Evolutionary conservation across 2,113 vertebrate species (phyloP), one percentile per base, ranked within the genome.

Genomic region (Osmerus eperlanus): DNA sequence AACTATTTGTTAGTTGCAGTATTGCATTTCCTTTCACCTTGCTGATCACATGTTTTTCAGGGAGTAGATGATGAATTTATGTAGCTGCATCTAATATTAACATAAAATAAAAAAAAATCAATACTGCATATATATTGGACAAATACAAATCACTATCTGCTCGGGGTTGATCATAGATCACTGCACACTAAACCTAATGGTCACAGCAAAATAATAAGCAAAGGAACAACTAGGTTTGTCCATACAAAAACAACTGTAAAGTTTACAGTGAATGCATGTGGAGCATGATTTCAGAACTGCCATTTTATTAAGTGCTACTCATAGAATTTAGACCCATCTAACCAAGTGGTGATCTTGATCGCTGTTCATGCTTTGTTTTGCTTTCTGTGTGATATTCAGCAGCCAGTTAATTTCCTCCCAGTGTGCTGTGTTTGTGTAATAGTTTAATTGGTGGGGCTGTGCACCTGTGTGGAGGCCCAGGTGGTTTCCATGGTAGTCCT

Each of bases 401-500:
- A 83, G 78, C 71, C 82, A 78, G 78, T 81, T 91, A 86, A 91
- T 91, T 83, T 91, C 81, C 86, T 91, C 87, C 89, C 86, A 78
- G 76, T 86, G 81, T 85, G 86, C 88, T 83, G 81, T 90, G 83
- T 91, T 91, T 89, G 83, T 89, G 83, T 91, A 89, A 91, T 89
- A 88, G 90, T 90, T 91, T 91, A 91, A 91, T 90, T 90, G 89
- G 80, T 84, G 80, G 68, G 81, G 86, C 84, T 87, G 75, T 76
- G 79, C 91, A 91, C 90, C 89, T 91, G 89, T 85, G 88, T 89
- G 84, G 77, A 81, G 79, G 85, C 84, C 52, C 91, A 89, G 89
- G 89, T 92, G 91, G 87, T 86, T 78, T 90, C 87, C 79, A 84
- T 74, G 83, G 85, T 84, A 76, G 82, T 87, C 86, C 84, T 88